A percentile compares a stretch with the other conserved stretches of the same genome.
Evolutionary conservation across 2,888 invertebrate species (phyloP).

Genomic region (Leptinotarsa peninsularis): DNA sequence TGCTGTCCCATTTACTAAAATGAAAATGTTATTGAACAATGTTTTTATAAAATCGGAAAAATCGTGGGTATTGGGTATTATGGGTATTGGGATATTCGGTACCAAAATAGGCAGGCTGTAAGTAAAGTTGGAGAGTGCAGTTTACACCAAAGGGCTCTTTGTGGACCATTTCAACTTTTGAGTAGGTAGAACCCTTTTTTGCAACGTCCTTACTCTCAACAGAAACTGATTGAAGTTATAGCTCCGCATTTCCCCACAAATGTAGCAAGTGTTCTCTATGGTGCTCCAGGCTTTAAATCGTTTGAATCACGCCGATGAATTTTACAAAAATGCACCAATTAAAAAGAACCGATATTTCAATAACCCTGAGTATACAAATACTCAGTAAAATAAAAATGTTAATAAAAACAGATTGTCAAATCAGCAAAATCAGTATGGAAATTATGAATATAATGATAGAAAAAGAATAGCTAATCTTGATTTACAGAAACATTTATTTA

Average conservation of each 20-base stretch:
- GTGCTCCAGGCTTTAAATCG: background rate
- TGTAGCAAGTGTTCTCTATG: slow-evolving; percentile 5
- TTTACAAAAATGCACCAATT: slow-evolving; percentile 8
- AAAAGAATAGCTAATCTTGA: background rate
- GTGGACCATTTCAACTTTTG: slow-evolving; percentile 8
- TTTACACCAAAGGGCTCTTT: slow-evolving; percentile 13
- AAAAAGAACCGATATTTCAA: background rate
- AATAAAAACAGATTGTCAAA: background rate
- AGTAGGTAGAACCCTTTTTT: background rate
- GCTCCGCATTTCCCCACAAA: slow-evolving; percentile 13
- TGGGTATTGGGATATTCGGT: slow-evolving; percentile 17
- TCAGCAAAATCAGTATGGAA: background rate
- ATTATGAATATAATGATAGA: background rate
- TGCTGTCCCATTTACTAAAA: background rate
- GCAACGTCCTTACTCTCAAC: background rate
- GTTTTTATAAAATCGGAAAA: slow-evolving; percentile 6
- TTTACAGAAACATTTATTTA: background rate
- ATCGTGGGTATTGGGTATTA: slow-evolving; percentile 15
- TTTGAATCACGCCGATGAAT: slow-evolving; percentile 14
- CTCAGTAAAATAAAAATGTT: background rate
- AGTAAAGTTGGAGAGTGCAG: slow-evolving; percentile 5
- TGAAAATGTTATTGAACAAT: slow-evolving; percentile 19
- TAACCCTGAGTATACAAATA: background rate
- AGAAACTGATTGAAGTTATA: slow-evolving; percentile 1
- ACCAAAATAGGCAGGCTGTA: slow-evolving; percentile 5